phyloP scores from a whole-genome alignment of 2,797 vertebrate species.

The Coccyzus lansbergi region DNA sequence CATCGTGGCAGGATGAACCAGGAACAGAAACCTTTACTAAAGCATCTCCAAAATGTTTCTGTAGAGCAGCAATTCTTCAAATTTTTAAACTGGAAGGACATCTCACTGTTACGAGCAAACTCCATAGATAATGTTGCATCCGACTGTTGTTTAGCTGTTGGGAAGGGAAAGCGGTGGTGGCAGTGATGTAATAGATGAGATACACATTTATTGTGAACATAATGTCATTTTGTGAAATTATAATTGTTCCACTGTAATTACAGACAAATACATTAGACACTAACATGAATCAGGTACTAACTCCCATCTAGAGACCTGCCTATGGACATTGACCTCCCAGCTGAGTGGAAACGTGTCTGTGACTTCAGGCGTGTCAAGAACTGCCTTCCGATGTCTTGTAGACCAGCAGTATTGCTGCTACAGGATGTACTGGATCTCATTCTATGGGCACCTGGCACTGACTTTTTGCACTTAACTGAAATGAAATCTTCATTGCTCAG shows the following conservation, averaged over 20 bases:
- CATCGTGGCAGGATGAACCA: neutral
- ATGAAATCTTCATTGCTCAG: neutral
- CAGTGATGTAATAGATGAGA: neutral
- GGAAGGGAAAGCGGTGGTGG: neutral
- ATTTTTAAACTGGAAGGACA: neutral
- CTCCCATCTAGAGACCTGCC: neutral
- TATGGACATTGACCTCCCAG: neutral
- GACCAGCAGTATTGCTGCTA: neutral
- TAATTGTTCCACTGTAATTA: neutral
- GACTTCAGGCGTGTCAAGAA: neutral
- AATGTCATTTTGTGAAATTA: neutral
- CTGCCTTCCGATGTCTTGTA: neutral
- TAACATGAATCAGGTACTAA: neutral
- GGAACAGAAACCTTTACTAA: neutral
- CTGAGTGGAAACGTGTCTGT: neutral
- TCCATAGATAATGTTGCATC: fast-evolving
- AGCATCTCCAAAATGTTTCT: neutral
- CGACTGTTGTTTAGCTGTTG: neutral
- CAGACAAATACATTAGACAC: neutral
- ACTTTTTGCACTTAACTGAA: neutral
- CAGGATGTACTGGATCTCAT: neutral
- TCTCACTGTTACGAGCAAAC: fast-evolving
- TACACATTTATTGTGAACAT: neutral
- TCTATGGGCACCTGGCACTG: neutral
- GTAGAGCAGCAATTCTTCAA: neutral